phyloP scores from a whole-genome alignment of 2,113 vertebrate genomes.

The Columba livia region DNA sequence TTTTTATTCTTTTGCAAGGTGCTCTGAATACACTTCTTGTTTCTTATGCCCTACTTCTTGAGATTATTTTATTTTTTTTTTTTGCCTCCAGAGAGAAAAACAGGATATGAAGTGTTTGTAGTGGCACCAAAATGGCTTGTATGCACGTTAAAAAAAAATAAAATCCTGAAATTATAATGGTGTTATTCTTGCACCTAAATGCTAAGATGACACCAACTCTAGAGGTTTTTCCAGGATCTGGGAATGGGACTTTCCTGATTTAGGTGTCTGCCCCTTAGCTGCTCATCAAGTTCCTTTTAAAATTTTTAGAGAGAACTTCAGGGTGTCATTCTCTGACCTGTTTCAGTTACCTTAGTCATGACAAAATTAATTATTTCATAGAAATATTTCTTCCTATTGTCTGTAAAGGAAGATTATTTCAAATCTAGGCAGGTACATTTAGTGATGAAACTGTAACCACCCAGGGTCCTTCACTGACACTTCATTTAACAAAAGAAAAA shows the following conservation, averaged over 20 bases:
- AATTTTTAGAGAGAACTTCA: neutral
- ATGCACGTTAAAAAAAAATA: neutral
- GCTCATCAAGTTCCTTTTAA: neutral
- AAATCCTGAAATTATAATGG: neutral
- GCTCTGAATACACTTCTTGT: neutral
- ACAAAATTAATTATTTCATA: neutral
- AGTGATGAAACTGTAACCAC: neutral
- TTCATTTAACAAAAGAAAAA: neutral
- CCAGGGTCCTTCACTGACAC: neutral
- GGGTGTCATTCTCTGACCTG: neutral
- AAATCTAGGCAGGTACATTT: neutral
- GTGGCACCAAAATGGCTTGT: neutral
- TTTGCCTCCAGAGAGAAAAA: neutral
- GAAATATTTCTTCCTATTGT: neutral
- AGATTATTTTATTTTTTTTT: neutral
- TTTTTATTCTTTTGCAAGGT: neutral
- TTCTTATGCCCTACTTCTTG: neutral
- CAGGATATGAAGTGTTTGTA: neutral
- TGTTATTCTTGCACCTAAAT: neutral
- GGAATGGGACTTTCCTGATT: neutral
- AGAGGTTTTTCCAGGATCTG: neutral
- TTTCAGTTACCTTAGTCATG: neutral
- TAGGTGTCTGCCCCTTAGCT: neutral
- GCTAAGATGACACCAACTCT: fast-evolving
- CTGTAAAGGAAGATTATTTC: neutral